phyloP scores from a whole-genome alignment of 2,888 invertebrate species.

The Cheilosia urbana region DNA sequence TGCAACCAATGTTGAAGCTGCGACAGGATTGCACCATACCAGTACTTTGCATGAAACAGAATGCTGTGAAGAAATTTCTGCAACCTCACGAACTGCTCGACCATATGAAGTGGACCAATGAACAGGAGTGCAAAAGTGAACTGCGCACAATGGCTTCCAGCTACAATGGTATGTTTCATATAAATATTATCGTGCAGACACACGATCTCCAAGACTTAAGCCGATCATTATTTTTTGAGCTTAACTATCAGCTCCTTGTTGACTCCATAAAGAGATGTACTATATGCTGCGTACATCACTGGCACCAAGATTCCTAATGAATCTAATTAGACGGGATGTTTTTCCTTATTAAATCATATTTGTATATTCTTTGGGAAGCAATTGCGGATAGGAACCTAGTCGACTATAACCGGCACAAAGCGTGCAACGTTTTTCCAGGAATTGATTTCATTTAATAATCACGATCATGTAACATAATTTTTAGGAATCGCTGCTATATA shows the following conservation, averaged over 20 bases:
- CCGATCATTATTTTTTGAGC: no score
- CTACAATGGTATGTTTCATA: slow-evolving; percentile 85
- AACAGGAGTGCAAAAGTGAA: slow-evolving; percentile 86
- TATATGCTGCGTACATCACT: no score
- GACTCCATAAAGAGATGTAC: no score
- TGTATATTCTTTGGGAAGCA: no score
- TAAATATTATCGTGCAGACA: background rate
- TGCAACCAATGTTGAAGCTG: slow-evolving; percentile 87
- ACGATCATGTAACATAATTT: background rate
- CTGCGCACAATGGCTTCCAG: slow-evolving; percentile 87
- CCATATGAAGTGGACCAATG: slow-evolving; percentile 87
- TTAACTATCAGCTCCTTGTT: no score
- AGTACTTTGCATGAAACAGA: slow-evolving; percentile 83
- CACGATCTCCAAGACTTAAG: background rate
- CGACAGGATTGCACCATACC: slow-evolving; percentile 90
- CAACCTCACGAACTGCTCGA: slow-evolving; percentile 88
- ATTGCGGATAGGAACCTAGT: no score
- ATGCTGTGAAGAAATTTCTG: slow-evolving; percentile 83
- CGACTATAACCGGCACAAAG: no score
- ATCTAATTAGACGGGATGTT: no score
- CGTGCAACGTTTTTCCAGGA: no score
- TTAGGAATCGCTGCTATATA: slow-evolving; percentile 87
- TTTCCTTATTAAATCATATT: no score
- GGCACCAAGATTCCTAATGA: no score
- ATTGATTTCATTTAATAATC: no score